Evolutionary conservation across 2,797 vertebrate species (phyloP), one percentile per base, ranked within the genome.

Genomic region (Sebastes vulpes): DNA sequence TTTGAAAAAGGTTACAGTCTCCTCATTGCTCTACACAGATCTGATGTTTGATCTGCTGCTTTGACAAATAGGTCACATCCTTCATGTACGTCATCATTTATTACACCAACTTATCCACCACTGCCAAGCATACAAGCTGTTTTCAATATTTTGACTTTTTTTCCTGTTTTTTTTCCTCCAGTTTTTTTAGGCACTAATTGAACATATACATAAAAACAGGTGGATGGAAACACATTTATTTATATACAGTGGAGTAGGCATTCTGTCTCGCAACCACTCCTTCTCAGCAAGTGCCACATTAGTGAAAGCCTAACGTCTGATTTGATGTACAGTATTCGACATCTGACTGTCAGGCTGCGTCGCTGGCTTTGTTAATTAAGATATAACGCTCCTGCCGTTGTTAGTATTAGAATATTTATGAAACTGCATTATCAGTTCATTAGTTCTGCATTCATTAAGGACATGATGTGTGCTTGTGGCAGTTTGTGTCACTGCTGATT

Each of bases 361-460:
- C 60, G 4, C 3, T 7, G 50, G 25, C 65, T 57, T 48, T 79
- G 50, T 23, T 53, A 26, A 65, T 76, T 11, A 65, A 58, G 26
- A 72, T 28, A 1, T 9, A 80, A 72, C 32, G 64, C 31, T 46
- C 23, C 58, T 35, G 31, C 7, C 2, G 0, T 26, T 58, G 38
- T 28, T 53, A 1, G 20, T 48, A 2, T 18, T 67, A 5, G 9
- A 65, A 84, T 68, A 80, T 82, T 69, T 58, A 48, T 69, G 21
- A 75, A 57, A 46, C 53, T 11, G 12, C 46, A 72, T 35, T 53
- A 53, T 77, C 69, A 18, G 31, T 63, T 69, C n/a, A 72, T 75
- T 72, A 77, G 61, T 75, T 67, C 48, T 48, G 58, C 21, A 68
- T 67, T 63, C 61, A 79, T 72, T 64, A 75, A 67, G 29, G 38